Percentiles rank a stretch among this genome's conserved stretches.
These are phyloP conservation scores for Cyclura pinguis DNA, from an alignment of 2,797 vertebrate genomes.

Conservation along the genomic window DNA sequence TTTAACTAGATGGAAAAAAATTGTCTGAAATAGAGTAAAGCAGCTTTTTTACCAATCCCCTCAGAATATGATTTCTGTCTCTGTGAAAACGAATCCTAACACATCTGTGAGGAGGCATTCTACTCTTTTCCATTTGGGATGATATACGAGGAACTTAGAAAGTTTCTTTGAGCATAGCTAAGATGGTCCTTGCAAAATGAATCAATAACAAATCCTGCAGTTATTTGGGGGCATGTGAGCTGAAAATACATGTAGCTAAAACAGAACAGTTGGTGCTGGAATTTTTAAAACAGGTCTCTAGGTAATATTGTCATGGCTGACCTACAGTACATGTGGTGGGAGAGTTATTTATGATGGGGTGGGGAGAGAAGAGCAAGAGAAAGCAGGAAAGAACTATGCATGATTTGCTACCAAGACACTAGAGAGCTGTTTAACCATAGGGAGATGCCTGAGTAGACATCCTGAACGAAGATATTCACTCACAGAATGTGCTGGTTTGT, in stretches of 20 bases:
- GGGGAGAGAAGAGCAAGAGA: neutral
- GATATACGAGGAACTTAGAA: neutral
- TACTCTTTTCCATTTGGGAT: neutral
- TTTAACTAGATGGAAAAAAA: neutral
- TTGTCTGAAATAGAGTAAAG: neutral
- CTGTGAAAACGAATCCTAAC: neutral
- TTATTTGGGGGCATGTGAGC: neutral
- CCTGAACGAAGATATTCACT: constrained; percentile 29
- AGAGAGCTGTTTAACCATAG: constrained; percentile 30
- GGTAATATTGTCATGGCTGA: neutral
- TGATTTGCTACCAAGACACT: neutral
- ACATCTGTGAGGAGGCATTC: neutral
- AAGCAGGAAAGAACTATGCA: neutral
- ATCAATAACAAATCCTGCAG: neutral
- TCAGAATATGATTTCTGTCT: neutral
- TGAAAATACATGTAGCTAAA: neutral
- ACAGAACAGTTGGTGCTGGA: neutral
- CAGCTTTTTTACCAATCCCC: neutral
- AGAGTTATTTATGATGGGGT: neutral
- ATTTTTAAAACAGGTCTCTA: neutral
- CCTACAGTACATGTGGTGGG: neutral
- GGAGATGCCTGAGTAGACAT: constrained; percentile 40
- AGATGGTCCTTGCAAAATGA: neutral
- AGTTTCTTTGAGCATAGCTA: neutral
- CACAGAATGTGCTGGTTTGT: neutral